Evolutionary conservation across 2,797 vertebrate genomes (phyloP).

Genomic region (Molossus molossus): DNA sequence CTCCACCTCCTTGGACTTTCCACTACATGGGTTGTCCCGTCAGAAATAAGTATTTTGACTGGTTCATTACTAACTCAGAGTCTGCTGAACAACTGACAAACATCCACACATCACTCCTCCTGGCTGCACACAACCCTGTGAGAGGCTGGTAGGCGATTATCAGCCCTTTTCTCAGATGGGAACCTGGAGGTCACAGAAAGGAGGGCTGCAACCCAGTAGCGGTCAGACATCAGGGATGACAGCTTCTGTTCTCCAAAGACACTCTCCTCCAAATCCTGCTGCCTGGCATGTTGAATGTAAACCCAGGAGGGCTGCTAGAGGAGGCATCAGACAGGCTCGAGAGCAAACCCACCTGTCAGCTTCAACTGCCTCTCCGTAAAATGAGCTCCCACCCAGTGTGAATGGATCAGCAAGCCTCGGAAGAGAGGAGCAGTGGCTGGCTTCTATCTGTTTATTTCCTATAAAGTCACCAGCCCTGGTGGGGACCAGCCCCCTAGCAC

Average conservation of each 20-base stretch:
- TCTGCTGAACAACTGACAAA: background rate
- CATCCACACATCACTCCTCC: background rate
- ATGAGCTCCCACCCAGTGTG: background rate
- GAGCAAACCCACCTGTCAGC: background rate
- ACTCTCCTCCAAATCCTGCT: background rate
- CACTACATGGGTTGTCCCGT: too few species aligned
- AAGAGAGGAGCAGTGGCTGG: background rate
- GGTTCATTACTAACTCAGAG: background rate
- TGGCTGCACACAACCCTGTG: fast-evolving
- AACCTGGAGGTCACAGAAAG: background rate
- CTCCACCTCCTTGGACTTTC: background rate
- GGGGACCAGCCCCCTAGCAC: background rate
- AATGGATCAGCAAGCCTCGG: background rate
- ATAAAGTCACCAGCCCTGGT: background rate
- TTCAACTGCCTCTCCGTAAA: background rate
- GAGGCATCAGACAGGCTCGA: background rate
- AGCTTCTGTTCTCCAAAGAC: background rate
- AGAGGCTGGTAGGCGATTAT: background rate
- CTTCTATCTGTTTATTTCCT: background rate
- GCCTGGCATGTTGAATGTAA: background rate
- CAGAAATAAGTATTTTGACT: background rate
- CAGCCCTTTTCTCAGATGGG: background rate
- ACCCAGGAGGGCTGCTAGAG: background rate
- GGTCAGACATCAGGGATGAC: background rate
- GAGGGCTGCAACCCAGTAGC: background rate